These are phyloP conservation scores for Scleropages formosus DNA, from an alignment of 2,797 vertebrate genomes.

Conservation along the genomic window DNA sequence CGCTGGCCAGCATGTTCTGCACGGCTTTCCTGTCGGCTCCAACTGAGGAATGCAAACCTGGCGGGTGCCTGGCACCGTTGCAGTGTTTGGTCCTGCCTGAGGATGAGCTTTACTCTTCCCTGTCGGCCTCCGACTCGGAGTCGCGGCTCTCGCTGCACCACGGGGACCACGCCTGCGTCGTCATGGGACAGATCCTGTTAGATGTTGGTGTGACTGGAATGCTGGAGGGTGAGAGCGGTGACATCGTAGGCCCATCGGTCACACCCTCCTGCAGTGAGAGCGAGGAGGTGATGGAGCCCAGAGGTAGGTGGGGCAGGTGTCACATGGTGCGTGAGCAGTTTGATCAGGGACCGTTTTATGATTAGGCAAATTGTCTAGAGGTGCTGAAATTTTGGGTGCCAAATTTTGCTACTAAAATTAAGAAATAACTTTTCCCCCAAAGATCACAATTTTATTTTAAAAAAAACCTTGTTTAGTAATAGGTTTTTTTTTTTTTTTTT, in stretches of 20 bases:
- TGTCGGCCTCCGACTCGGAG: constrained; percentile 45
- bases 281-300: neutral
- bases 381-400: too few species aligned
- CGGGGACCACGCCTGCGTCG: constrained; percentile 52
- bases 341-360: neutral
- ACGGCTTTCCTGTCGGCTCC: constrained; percentile 73
- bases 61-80: constrained; percentile 69
- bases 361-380: too few species aligned
- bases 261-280: constrained; percentile 52
- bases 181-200: constrained; percentile 67
- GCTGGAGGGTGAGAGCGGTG: constrained; percentile 32
- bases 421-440: too few species aligned
- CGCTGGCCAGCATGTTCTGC: constrained; percentile 70
- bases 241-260: constrained; percentile 50
- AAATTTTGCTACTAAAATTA: too few species aligned
- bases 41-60: constrained; percentile 60
- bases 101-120: constrained; percentile 68
- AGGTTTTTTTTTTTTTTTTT: too few species aligned
- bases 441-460: too few species aligned
- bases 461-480: too few species aligned
- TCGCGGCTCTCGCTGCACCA: constrained; percentile 51
- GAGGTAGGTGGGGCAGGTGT: constrained; percentile 17
- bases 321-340: neutral
- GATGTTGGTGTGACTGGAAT: constrained; percentile 44
- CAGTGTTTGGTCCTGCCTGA: constrained; percentile 76